phyloP scores from a whole-genome alignment of 2,888 invertebrate species.

The Trissolcus brochymenae region DNA sequence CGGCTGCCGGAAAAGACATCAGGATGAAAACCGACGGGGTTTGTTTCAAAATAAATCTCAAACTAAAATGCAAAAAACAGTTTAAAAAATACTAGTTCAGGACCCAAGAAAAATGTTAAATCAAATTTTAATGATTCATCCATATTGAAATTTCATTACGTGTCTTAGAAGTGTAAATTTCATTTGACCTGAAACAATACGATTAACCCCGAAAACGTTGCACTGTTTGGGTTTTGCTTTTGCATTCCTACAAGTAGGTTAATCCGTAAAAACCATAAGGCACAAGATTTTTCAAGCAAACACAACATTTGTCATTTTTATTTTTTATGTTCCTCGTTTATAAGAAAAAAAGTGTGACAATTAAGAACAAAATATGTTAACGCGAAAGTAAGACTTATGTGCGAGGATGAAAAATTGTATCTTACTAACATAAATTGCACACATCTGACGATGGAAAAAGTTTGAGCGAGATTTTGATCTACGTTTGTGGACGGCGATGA shows the following conservation, averaged over 20 bases:
- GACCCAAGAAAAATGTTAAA: constrained; percentile 9
- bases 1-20: constrained; percentile 93
- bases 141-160: constrained; percentile 29
- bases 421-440: not conserved
- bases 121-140: constrained; percentile 13
- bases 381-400: not conserved
- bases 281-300: too few relatives aligned
- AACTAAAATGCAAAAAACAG: not conserved
- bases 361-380: too few relatives aligned
- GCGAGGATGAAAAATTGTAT: too few relatives aligned
- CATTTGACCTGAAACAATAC: constrained; percentile 33
- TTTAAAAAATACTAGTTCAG: not conserved
- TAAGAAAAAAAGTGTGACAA: too few relatives aligned
- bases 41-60: constrained; percentile 74
- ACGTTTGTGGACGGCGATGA: constrained; percentile 52
- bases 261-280: too few relatives aligned
- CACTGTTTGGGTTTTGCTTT: not conserved
- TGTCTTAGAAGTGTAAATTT: constrained; percentile 37
- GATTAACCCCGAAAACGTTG: constrained; percentile 44
- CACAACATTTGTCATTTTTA: too few relatives aligned
- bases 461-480: constrained; percentile 57
- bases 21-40: constrained; percentile 92
- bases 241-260: too few relatives aligned
- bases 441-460: constrained; percentile 23
- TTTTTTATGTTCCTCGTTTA: too few relatives aligned